Percentiles rank a stretch among this genome's conserved stretches.
Conservation (phyloP, 53 echinoderm and acorn worm genomes). For the Zoroaster sp. region DNA sequence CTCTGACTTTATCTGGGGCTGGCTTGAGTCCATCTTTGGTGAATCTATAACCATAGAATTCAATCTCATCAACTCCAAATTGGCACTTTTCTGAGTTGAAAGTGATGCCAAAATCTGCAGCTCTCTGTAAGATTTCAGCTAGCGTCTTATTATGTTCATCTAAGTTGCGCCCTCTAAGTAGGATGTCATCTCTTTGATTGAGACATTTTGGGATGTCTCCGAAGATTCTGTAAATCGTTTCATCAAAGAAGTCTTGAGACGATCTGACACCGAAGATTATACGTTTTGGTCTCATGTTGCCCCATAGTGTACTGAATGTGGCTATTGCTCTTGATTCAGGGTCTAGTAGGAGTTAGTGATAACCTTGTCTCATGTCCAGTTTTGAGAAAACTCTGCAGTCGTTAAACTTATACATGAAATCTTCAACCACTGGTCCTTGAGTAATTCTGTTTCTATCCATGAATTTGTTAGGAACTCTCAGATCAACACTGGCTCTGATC, state of each 20-base stretch:
- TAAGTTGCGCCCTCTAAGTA: constrained; percentile 57
- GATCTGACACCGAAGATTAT: constrained; percentile 68
- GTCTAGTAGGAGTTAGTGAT: constrained; percentile 56
- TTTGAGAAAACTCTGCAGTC: no score
- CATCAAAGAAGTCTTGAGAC: constrained; percentile 55
- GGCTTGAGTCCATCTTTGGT: no score
- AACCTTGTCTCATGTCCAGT: constrained; percentile 65
- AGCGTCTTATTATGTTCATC: no score
- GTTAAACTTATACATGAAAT: constrained; percentile 65
- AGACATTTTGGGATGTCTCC: constrained; percentile 60
- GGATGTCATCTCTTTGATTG: constrained; percentile 66
- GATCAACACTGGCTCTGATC: constrained; percentile 68
- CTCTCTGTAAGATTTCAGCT: no score
- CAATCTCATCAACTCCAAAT: no score
- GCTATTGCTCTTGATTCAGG: no score
- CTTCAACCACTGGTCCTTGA: constrained; percentile 62
- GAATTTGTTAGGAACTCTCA: constrained; percentile 68
- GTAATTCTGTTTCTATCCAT: constrained; percentile 59
- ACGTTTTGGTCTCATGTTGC: constrained; percentile 59
- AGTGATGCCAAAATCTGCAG: no score
- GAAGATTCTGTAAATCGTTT: no score
- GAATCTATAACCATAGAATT: no score
- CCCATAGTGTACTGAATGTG: no score
- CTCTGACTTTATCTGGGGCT: no score
- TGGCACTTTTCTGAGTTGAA: no score